Conservation (phyloP, 2,888 invertebrate genomes). For the Caradrina kadenii region DNA sequence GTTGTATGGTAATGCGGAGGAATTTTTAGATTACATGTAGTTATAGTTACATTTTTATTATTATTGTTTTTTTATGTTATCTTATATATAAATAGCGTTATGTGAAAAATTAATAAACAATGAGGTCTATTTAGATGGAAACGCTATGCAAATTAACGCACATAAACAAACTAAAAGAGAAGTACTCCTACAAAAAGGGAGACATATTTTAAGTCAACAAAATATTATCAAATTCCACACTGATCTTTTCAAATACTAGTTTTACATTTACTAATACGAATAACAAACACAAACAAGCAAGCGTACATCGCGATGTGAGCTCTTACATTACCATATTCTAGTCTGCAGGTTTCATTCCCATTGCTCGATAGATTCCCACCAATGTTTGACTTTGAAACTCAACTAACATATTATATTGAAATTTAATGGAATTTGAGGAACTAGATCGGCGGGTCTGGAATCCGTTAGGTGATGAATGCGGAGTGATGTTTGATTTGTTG, state of each 20-base stretch:
- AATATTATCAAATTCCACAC: conserved; percentile 15
- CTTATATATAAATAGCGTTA: no score
- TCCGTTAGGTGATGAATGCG: conserved; percentile 29
- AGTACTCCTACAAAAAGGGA: not conserved
- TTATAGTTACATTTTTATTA: no score
- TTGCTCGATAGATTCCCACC: conserved; percentile 35
- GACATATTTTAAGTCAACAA: not conserved
- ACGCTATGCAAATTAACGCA: not conserved
- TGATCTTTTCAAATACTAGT: not conserved
- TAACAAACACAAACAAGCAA: conserved; percentile 44
- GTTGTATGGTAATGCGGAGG: no score
- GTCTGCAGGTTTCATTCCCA: conserved; percentile 44
- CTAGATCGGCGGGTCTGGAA: conserved; percentile 52
- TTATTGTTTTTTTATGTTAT: no score
- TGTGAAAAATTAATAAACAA: not conserved
- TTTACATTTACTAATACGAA: conserved; percentile 30
- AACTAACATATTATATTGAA: conserved; percentile 64
- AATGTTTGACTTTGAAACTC: conserved; percentile 62
- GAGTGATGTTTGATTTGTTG: conserved; percentile 32
- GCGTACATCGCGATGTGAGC: conserved; percentile 40
- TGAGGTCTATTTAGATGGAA: no score
- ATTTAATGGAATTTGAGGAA: conserved; percentile 59
- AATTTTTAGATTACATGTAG: no score
- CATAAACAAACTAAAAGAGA: not conserved
- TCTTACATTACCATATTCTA: conserved; percentile 58